Base-by-base conservation (phyloP, 2,797 vertebrate genomes). In the Hephaestus fuliginosus region DNA sequence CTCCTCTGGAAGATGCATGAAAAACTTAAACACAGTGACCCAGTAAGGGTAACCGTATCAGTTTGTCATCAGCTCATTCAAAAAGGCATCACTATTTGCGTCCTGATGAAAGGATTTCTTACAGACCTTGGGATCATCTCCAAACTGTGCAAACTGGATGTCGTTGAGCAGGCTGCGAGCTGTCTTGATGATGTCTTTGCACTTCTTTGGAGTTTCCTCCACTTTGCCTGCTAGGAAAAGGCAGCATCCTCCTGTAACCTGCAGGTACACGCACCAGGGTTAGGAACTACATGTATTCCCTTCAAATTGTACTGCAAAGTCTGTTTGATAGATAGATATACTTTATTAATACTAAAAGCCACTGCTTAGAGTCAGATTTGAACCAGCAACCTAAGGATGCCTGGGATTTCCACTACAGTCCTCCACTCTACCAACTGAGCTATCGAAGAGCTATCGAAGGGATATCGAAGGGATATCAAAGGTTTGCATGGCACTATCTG, bases 131-230 rank as follows among this genome's bases (percentile, higher is more conserved):
- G 97, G 97, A 85, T 98, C 97, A 76, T 98, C 97, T 90, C 97
- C 97, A 90, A 98, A 98, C 85, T 98, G 97, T 46, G 97, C 96
- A 78, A 98, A 97, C 61, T 98, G 97, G 33, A 97, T 95, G 74
- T 98, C 97, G 49, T 96, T 98, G 77, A 98, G 91, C 84, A 98
- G 95, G 86, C 96, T 97, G 73, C 97, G 97, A 49, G 97, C 97
- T 0, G 97, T 98, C 93, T 98, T 98, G 87, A 98, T 98, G 85
- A 98, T 98, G 83, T 98, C 97, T 96, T 97, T 98, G 93, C 97
- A 98, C 89, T 98, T 98, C 94, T 98, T 98, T 3, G 97, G 97
- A 0, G 97, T 98, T 95, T 98, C 97, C 93, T 98, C 97, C 76
- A 98, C 97, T 89, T 98, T 98, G 20, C 97, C 97, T 77, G 97